Conservation (phyloP, 2,113 vertebrate species). For the Anser brachyrhynchus region DNA sequence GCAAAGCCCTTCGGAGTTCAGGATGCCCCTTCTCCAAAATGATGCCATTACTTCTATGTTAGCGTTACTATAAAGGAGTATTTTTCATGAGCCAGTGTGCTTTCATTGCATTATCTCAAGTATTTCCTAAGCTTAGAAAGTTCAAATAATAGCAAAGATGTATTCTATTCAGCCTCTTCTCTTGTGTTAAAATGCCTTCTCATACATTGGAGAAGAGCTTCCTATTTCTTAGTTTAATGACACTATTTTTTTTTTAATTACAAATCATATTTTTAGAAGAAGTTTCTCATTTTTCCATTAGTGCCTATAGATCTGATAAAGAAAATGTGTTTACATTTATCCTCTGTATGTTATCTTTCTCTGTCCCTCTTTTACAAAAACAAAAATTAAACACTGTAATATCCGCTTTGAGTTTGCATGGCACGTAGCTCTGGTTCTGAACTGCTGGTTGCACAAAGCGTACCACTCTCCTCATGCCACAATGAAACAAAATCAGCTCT, state of each 20-base stretch:
- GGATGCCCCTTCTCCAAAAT: not conserved
- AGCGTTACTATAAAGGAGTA: not conserved
- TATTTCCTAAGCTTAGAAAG: not conserved
- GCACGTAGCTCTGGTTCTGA: not conserved
- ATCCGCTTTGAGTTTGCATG: not conserved
- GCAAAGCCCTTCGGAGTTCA: not conserved
- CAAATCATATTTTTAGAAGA: not conserved
- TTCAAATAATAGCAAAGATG: not conserved
- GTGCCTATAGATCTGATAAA: not conserved
- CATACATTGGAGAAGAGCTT: not conserved
- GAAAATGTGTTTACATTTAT: not conserved
- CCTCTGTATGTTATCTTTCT: not conserved
- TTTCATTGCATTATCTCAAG: not conserved
- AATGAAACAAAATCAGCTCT: not conserved
- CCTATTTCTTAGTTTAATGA: not conserved
- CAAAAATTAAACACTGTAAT: not conserved
- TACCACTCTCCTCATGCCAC: not conserved
- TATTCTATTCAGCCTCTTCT: not conserved
- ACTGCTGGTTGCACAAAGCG: not conserved
- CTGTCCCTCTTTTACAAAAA: not conserved
- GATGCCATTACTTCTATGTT: not conserved
- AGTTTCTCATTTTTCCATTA: not conserved
- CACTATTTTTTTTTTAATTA: not conserved
- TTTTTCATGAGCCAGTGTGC: not conserved
- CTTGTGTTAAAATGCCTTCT: not conserved